Evolutionary conservation across 2,888 invertebrate species (phyloP).

Genomic region (Polydrusus pterygomalis): DNA sequence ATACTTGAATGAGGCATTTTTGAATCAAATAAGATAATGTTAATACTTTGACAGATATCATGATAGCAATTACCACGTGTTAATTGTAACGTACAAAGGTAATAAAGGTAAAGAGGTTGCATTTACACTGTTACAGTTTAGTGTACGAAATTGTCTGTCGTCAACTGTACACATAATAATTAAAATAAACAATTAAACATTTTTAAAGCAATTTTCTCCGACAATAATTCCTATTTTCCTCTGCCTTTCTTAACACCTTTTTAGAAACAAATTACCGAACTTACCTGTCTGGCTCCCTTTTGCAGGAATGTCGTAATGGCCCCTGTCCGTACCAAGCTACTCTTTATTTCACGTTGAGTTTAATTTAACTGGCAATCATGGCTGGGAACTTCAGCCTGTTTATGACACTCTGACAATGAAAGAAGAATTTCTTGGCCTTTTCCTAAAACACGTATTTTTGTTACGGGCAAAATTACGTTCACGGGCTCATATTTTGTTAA

Average conservation of each 20-base stretch:
- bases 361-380: slow-evolving; percentile 27
- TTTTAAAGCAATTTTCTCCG: too few relatives aligned
- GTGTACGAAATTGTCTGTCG: too few relatives aligned
- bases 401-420: slow-evolving; percentile 21
- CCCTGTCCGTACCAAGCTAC: slow-evolving; percentile 16
- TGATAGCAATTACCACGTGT: too few relatives aligned
- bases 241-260: neutral
- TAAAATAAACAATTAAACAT: too few relatives aligned
- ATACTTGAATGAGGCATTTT: too few relatives aligned
- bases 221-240: neutral
- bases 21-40: too few relatives aligned
- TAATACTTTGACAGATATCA: too few relatives aligned
- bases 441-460: slow-evolving; percentile 25
- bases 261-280: slow-evolving; percentile 12
- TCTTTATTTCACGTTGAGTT: slow-evolving; percentile 19
- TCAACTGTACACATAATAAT: too few relatives aligned
- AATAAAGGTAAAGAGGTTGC: too few relatives aligned
- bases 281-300: slow-evolving; percentile 17
- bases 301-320: slow-evolving; percentile 1
- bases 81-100: too few relatives aligned
- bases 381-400: slow-evolving; percentile 23
- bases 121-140: too few relatives aligned
- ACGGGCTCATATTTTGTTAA: neutral
- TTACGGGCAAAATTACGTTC: neutral
- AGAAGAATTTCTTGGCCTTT: slow-evolving; percentile 24